Evolutionary conservation across 2,888 invertebrate genomes (phyloP), one percentile per base, ranked within the genome.

Genomic region (Euzophera pinguis): DNA sequence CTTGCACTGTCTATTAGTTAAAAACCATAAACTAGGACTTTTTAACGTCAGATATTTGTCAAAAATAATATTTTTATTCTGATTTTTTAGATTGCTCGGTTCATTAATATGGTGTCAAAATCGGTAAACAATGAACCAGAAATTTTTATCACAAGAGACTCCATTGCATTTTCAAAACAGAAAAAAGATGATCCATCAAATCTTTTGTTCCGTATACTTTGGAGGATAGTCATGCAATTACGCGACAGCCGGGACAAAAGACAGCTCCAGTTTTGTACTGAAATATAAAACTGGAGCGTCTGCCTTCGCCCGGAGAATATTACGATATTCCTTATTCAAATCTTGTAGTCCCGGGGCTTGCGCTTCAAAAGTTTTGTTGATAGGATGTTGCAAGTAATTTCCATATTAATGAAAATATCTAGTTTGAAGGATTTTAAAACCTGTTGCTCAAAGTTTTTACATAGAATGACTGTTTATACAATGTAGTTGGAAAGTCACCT

Each of bases 281-380:
- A 61, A 64, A 77, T 75, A 74, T 73, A 72, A 74, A 73, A 68
- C 61, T 56, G 56, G 47, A 61, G 53, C 50, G 56, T 56, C 60
- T 56, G 56, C 53, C 52, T 56, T 60, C 55, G 56, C 53, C 52
- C 53, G 57, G 59, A 55, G 60, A 69, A 70, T 69, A 71, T 69
- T 67, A 60, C 64, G 65, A 68, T 70, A 69, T 75, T 75, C 66
- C 65, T 67, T 71, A 73, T 75, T 75, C 69, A 69, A 73, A 73
- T 69, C 61, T 65, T 61, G 53, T 57, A 53, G 54, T 13, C 52
- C 27, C 16, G 41, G 49, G 53, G 51, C 43, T 39, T 17, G 37
- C 12, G 17, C 35, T 9, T 22, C n/a, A 13, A 27, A 43, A 16
- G 16, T 43, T 39, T 39, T 4, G 13, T 14, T 14, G 39, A 13